Evolutionary conservation across 2,113 vertebrate genomes (phyloP), one percentile per base, ranked within the genome.

Genomic region (Crotophaga sulcirostris): DNA sequence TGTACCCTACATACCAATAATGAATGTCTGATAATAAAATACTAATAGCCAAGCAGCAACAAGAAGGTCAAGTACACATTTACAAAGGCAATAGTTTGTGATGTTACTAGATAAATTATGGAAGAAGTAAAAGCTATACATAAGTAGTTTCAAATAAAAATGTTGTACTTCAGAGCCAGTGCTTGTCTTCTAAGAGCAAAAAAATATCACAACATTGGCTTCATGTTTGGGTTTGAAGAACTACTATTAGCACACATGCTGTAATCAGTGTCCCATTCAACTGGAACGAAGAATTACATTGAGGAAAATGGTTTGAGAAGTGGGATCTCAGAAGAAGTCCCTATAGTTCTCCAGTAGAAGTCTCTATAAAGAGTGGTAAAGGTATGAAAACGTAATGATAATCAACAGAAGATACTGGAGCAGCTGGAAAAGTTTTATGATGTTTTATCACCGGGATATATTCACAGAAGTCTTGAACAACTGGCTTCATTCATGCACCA

Each of bases 181-280:
- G n/a, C 12, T 51, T 70, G 31, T 47, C 14, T 51, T 69, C n/a
- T 47, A 38, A 56, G 15, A 64, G 21, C 8, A n/a, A 67, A n/a
- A 67, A 29, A 33, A 16, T 15, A 16, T 8, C 29, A n/a, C 34
- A 72, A 26, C 49, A 49, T 4, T 51, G 31, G 38, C 17, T 69
- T 72, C 23, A 7, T 25, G 21, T 13, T 24, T 77, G 58, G 5
- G 31, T 93, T 90, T 58, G 34, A 89, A 34, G 31, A 40, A 84
- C 5, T 24, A 60, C 16, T 55, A 1, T n/a, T 66, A 56, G 49
- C 36, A 60, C 2, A 7, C 16, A 21, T 0, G 1, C 14, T 49
- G 33, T 28, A 34, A 49, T 8, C 31, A 49, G 28, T 9, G 40
- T 62, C 47, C 28, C 20, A 36, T 49, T 60, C 31, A 90, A 8